Conservation (phyloP, 2,888 invertebrate genomes). For the Ectemnius cavifrons region DNA sequence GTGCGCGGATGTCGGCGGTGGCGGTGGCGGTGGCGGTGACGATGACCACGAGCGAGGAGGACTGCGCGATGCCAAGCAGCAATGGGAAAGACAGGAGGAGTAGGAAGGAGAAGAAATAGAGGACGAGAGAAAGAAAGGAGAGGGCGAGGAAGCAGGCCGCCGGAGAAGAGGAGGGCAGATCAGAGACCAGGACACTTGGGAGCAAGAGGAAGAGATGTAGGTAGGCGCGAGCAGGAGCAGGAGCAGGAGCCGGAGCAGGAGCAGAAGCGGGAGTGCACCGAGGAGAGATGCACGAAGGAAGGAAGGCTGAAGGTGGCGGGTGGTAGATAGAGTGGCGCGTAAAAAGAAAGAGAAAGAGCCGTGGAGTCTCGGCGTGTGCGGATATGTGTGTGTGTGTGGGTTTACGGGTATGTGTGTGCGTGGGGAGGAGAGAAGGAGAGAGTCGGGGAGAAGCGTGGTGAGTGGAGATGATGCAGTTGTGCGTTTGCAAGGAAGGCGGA, state of each 20-base stretch:
- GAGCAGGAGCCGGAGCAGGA: slow-evolving; percentile 38
- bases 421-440: slow-evolving; percentile 38
- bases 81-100: slow-evolving; percentile 15
- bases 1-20: background rate
- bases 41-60: slow-evolving; percentile 12
- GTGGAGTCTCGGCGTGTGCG: slow-evolving; percentile 19
- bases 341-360: slow-evolving; percentile 36
- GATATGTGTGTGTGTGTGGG: slow-evolving; percentile 19
- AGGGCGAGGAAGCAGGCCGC: background rate
- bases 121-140: background rate
- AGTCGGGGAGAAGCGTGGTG: slow-evolving; percentile 47
- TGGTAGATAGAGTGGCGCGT: slow-evolving; percentile 8
- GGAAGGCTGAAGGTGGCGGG: slow-evolving; percentile 42
- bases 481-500: slow-evolving; percentile 78
- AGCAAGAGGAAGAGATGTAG: slow-evolving; percentile 21
- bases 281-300: slow-evolving; percentile 49
- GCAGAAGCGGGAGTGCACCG: slow-evolving; percentile 39
- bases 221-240: slow-evolving; percentile 39
- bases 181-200: background rate
- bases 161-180: slow-evolving; percentile 19
- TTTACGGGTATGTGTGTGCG: background rate
- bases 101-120: background rate
- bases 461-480: slow-evolving; percentile 76
- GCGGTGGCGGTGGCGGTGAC: background rate
- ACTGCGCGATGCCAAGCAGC: slow-evolving; percentile 15